Base-by-base conservation (phyloP, 2,888 invertebrate species). In the Drosophila testacea region DNA sequence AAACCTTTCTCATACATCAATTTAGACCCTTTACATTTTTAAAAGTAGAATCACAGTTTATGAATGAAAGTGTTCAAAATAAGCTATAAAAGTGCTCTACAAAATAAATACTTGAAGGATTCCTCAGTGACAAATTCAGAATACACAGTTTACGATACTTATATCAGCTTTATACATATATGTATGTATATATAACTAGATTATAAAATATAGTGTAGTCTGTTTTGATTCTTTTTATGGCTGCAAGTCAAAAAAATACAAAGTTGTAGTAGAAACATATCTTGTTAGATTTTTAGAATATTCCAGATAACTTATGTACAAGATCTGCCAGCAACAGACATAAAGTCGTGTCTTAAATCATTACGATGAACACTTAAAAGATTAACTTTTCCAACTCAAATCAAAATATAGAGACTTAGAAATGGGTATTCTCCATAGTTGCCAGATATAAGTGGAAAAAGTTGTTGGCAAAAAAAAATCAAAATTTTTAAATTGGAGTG, bases 1-100 rank as follows among this genome's bases (percentile, higher is more conserved):
- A 44, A 42, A 42, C 55, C 32, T 16, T 41, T 52, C n/a, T 10
- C 34, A 22, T 50, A 50, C 48, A 16, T 32, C 48, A 59, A 41
- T 22, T 36, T 36, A 56, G 48, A 57, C 48, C 57, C 36, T 57
- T 64, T 44, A 64, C 55, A 65, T 52, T 74, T 71, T 74, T 71
- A 80, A 81, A 77, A 81, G 73, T 70, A 76, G 62, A 90, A 86
- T 86, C 79, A 88, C 82, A 83, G 85, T 71, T 87, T 75, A 74
- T 68, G 56, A 75, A 55, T 47, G 34, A 32, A 59, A 41, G 41
- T 54, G 5, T 30, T 41, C 7, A 11, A 32, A 32, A 57, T 11
- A 16, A 30, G 9, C 28, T 27, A 34, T 4, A 5, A 32, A 39
- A 27, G 32, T 47, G 48, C 11, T 4, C n/a, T 30, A 60, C 13